Percentiles rank a stretch among this genome's conserved stretches.
These are phyloP conservation scores for Phaonia tiefii DNA, from an alignment of 2,888 invertebrate species.

Conservation along the genomic window DNA sequence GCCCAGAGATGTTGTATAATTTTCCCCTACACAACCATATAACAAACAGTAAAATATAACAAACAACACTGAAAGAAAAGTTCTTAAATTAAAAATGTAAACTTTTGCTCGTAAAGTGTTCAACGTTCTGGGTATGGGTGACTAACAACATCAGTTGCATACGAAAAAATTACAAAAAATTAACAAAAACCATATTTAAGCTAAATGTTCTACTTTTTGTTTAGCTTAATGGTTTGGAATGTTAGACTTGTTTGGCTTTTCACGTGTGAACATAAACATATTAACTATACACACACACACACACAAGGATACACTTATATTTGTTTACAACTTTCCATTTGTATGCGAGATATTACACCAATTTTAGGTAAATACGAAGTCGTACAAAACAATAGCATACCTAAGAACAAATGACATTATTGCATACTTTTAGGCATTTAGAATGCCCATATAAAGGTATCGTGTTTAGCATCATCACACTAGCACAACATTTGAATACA, in stretches of 20 bases:
- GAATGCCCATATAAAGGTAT: no score
- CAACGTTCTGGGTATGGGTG: neutral
- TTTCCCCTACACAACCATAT: neutral
- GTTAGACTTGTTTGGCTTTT: neutral
- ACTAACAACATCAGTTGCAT: neutral
- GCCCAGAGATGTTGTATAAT: no score
- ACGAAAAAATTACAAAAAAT: neutral
- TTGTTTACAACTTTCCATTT: no score
- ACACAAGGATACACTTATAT: no score
- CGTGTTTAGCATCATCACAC: no score
- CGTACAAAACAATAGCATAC: no score
- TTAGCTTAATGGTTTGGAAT: neutral
- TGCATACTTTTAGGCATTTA: conserved; percentile 4
- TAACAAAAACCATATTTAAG: neutral
- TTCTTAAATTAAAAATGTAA: no score
- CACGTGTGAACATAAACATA: no score
- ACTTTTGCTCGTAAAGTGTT: neutral
- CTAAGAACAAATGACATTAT: neutral
- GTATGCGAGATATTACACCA: no score
- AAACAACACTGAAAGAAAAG: neutral
- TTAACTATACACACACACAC: no score
- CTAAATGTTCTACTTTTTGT: neutral
- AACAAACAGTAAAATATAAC: neutral
- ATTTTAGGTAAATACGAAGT: no score
- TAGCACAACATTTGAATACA: no score